Evolutionary conservation across 2,797 vertebrate species (phyloP), one percentile per base, ranked within the genome.

Genomic region (Glossophaga mutica): DNA sequence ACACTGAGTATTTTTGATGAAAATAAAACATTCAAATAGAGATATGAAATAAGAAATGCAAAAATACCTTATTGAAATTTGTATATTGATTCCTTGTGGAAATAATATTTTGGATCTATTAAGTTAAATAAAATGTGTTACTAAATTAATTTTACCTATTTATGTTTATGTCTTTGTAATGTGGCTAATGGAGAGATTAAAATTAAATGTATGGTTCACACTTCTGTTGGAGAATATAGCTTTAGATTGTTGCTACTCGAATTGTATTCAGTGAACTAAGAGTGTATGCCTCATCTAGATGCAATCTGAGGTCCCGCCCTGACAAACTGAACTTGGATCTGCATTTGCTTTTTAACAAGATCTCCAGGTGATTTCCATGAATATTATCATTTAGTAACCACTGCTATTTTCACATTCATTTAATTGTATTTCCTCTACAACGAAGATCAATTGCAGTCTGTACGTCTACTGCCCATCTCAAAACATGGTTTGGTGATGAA

Each of bases 361-460:
- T 87, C 95, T 92, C 84, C 57, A 76, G 82, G 34, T 95, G 55
- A 74, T 39, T 70, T 87, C 4, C 62, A 34, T 79, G 94, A 92
- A 78, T 82, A 82, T 62, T 55, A n/a, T 6, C 44, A 18, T 78
- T 74, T 82, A 67, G 89, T 67, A 93, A 85, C 22, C 24, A 81
- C 16, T 14, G n/a, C 14, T 78, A 10, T 44, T 57, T 77, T 77
- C 39, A 11, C 87, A 70, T 74, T 68, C 62, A 37, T 90, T 68
- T 55, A 21, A 3, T 55, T 26, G 26, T 34, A 29, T 18, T 32
- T 83, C 39, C 70, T 79, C 42, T 21, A 50, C 14, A 85, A 70
- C 87, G 67, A 94, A 96, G 14, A 90, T 57, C 50, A 50, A 59
- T 59, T 65, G 26, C 2, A 67, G 14, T 67, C 52, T 59, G 62